Conservation (phyloP, 2,113 vertebrate genomes). For the Hoplias malabaricus region DNA sequence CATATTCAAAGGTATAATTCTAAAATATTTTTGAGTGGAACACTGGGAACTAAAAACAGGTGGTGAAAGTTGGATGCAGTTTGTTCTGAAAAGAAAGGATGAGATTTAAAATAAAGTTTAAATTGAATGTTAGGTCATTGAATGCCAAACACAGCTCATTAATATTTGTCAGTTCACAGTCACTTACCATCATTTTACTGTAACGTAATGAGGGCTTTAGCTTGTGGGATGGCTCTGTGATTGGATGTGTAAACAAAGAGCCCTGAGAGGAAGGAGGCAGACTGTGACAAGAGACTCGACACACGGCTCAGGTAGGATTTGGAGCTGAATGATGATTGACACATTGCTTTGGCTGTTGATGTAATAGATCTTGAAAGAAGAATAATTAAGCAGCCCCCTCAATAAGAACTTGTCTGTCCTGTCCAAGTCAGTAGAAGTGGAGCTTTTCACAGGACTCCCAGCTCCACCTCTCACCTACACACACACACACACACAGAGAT, state of each 20-base stretch:
- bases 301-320: neutral
- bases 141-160: too few species aligned
- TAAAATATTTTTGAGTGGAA: too few species aligned
- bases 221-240: neutral
- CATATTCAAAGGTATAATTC: too few species aligned
- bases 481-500: too few species aligned
- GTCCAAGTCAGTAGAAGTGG: neutral
- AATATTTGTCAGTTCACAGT: neutral
- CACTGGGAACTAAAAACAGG: too few species aligned
- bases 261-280: neutral
- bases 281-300: neutral
- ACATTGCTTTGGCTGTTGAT: constrained; percentile 1
- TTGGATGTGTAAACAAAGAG: neutral
- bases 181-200: neutral
- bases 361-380: constrained; percentile 2
- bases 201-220: neutral
- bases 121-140: too few species aligned
- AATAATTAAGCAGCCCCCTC: neutral
- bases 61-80: too few species aligned
- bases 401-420: neutral
- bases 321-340: neutral
- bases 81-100: too few species aligned
- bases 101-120: too few species aligned
- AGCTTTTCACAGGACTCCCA: neutral
- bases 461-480: neutral